These are phyloP conservation scores for Ganaspis sp. DNA, from an alignment of 1,140 invertebrate genomes.

Conservation along the genomic window DNA sequence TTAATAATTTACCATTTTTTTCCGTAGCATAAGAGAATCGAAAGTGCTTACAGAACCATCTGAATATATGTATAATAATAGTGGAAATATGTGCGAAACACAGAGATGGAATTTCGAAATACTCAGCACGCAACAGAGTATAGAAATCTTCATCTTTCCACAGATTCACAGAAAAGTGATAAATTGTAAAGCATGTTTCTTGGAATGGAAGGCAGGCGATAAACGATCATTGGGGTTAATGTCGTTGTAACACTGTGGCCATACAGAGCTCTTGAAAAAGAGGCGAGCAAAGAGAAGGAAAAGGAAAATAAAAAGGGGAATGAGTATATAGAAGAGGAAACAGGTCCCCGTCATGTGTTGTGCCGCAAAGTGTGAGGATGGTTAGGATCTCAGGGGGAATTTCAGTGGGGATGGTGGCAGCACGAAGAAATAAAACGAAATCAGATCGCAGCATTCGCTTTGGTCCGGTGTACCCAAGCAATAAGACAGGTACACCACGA, in stretches of 20 bases:
- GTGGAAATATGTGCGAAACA: background rate
- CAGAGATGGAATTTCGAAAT: background rate
- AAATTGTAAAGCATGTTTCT: conserved; percentile 31
- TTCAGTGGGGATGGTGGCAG: conserved; percentile 35
- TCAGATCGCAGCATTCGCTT: conserved; percentile 53
- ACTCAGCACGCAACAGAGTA: background rate
- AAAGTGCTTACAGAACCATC: too few relatives aligned
- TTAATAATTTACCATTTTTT: too few relatives aligned
- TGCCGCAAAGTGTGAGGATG: conserved; percentile 32
- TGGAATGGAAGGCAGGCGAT: background rate
- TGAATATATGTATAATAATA: background rate
- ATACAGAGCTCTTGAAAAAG: conserved; percentile 60
- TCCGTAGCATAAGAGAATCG: too few relatives aligned
- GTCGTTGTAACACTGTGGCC: conserved; percentile 23
- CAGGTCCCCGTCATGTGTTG: conserved; percentile 34
- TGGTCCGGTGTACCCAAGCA: conserved; percentile 47
- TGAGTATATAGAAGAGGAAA: conserved; percentile 48
- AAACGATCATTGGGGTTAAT: conserved; percentile 27
- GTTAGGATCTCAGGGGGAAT: conserved; percentile 38
- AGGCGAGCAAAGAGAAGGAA: conserved; percentile 49
- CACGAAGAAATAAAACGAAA: conserved; percentile 54
- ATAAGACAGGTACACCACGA: conserved; percentile 2
- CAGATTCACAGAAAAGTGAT: background rate
- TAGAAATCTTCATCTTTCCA: conserved; percentile 1
- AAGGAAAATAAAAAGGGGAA: conserved; percentile 49